These are phyloP conservation scores for Orussus abietinus DNA, from an alignment of 1,140 invertebrate species.

Conservation along the genomic window DNA sequence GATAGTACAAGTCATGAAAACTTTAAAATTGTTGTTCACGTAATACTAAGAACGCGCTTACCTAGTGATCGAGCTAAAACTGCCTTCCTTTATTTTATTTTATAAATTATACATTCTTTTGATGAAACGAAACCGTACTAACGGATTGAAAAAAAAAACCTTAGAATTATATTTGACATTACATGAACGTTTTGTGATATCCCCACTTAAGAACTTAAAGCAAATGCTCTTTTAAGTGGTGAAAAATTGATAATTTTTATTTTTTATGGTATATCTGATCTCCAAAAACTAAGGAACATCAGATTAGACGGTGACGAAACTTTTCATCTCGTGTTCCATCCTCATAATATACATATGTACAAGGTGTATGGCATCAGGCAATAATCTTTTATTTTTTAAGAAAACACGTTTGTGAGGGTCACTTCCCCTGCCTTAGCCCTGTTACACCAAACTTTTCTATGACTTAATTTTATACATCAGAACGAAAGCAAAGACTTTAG, in stretches of 20 bases:
- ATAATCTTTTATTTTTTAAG: not conserved
- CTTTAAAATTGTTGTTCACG: slow-evolving; percentile 13
- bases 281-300: too few species aligned
- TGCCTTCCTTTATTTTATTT: not conserved
- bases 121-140: not conserved
- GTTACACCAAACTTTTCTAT: not conserved
- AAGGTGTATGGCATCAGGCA: not conserved
- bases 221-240: too few species aligned
- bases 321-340: too few species aligned
- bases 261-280: too few species aligned
- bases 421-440: not conserved
- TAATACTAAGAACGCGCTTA: slow-evolving; percentile 8
- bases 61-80: not conserved
- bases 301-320: too few species aligned
- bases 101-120: not conserved
- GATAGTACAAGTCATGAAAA: slow-evolving; percentile 14
- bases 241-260: too few species aligned
- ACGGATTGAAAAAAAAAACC: not conserved
- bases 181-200: too few species aligned
- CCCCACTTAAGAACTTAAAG: too few species aligned
- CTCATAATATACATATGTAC: too few species aligned
- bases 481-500: not conserved
- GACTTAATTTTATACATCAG: not conserved
- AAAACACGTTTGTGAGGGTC: not conserved
- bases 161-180: too few species aligned